Evolutionary conservation across 2,888 invertebrate species (phyloP).

Genomic region (Luperina nickerlii): DNA sequence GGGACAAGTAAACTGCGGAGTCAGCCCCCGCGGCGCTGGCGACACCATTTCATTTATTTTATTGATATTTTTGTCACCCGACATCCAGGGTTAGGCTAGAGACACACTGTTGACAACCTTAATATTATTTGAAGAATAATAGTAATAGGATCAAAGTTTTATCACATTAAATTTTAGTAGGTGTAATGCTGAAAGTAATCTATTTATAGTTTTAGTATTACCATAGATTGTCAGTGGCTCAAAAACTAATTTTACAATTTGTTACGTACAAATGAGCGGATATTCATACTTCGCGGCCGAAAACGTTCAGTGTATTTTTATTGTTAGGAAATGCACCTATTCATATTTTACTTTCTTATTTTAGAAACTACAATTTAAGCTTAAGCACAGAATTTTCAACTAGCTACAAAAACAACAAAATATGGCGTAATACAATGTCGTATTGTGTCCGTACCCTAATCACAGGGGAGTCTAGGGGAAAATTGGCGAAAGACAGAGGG

Average conservation of each 20-base stretch:
- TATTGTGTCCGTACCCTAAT: constrained; percentile 51
- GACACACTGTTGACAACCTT: background rate
- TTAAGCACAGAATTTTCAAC: constrained; percentile 11
- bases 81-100: constrained; percentile 41
- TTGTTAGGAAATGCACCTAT: background rate
- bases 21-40: constrained; percentile 46
- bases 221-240: background rate
- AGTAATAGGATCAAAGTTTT: background rate
- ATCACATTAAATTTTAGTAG: background rate
- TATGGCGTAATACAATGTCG: background rate
- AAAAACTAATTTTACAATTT: background rate
- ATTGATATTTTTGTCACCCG: constrained; percentile 77
- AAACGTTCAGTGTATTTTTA: background rate
- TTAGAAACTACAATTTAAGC: background rate
- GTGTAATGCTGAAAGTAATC: background rate
- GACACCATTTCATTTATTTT: constrained; percentile 80
- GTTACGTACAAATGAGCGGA: background rate
- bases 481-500: constrained; percentile 65
- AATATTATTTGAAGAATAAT: background rate
- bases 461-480: constrained; percentile 54
- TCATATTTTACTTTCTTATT: background rate
- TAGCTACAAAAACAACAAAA: background rate
- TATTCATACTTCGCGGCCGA: background rate
- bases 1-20: constrained; percentile 29
- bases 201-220: background rate